Evolutionary conservation across 2,888 invertebrate genomes (phyloP).

Genomic region (Tethea ocularis): DNA sequence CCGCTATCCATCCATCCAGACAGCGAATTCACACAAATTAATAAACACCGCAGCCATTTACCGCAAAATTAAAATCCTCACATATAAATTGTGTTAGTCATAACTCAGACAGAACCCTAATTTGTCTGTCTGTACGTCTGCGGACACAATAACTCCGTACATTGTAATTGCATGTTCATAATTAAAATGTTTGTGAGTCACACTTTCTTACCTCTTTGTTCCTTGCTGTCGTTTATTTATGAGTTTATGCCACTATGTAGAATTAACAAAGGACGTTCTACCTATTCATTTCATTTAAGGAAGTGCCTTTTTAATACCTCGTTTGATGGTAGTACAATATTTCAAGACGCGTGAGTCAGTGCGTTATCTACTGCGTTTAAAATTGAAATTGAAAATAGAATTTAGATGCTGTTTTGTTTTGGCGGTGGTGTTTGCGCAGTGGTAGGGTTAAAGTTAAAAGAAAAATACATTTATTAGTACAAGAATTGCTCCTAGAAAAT

Average conservation of each 20-base stretch:
- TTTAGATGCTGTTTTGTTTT: too few species aligned
- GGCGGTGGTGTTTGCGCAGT: too few species aligned
- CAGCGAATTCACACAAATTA: neutral
- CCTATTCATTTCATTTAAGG: neutral
- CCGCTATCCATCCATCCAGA: neutral
- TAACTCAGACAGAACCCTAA: conserved; percentile 27
- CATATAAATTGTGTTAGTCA: conserved; percentile 4
- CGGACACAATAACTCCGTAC: conserved; percentile 37
- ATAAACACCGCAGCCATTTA: neutral
- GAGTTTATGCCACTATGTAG: neutral
- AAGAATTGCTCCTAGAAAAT: too few species aligned
- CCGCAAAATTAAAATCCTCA: neutral
- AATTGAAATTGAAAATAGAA: too few species aligned
- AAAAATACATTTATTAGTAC: too few species aligned
- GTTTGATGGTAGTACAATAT: neutral
- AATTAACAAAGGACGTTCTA: neutral
- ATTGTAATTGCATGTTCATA: conserved; percentile 44
- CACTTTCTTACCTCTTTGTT: conserved; percentile 48
- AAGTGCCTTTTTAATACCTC: neutral
- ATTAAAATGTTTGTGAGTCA: conserved; percentile 53
- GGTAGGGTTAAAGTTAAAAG: too few species aligned
- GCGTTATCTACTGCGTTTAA: neutral
- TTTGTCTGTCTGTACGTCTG: conserved; percentile 44
- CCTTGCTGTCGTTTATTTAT: neutral
- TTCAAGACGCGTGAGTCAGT: neutral